Evolutionary conservation across 2,797 vertebrate species (phyloP).

Genomic region (Siniperca obscura): DNA sequence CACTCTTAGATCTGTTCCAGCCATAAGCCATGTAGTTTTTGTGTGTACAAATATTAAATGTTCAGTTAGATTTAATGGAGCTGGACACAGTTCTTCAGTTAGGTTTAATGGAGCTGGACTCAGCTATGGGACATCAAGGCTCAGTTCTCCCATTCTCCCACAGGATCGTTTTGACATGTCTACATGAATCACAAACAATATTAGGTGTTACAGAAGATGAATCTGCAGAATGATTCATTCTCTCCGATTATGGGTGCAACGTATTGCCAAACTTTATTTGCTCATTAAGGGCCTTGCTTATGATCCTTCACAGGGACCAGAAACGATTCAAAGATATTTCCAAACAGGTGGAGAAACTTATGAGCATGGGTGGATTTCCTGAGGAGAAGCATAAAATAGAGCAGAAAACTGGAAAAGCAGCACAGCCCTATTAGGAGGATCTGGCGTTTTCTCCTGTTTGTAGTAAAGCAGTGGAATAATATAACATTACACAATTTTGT

Average conservation of each 20-base stretch:
- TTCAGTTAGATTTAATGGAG: constrained; percentile 61
- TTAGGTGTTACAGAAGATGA: constrained; percentile 79
- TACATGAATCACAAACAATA: constrained; percentile 80
- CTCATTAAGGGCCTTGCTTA: constrained; percentile 77
- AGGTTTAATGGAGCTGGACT: constrained; percentile 65
- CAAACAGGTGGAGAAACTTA: constrained; percentile 86
- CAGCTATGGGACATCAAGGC: constrained; percentile 53
- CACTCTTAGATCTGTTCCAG: constrained; percentile 12
- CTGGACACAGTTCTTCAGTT: constrained; percentile 48
- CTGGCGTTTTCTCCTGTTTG: constrained; percentile 77
- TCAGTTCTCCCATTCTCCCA: constrained; percentile 68
- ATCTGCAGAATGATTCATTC: constrained; percentile 80
- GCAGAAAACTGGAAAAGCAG: constrained; percentile 77
- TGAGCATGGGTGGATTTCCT: constrained; percentile 83
- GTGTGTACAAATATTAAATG: constrained; percentile 48
- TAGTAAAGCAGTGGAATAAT: constrained; percentile 83
- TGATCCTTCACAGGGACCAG: constrained; percentile 79
- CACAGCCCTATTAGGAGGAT: constrained; percentile 66
- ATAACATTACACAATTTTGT: constrained; percentile 82
- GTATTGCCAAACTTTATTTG: constrained; percentile 74
- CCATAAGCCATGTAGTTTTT: constrained; percentile 20
- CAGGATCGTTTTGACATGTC: constrained; percentile 65
- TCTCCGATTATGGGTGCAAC: constrained; percentile 69
- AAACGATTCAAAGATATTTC: constrained; percentile 79
- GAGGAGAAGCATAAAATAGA: constrained; percentile 80